Evolutionary conservation across 2,888 invertebrate genomes (phyloP).

Genomic region (Scaptomyza tumidula): DNA sequence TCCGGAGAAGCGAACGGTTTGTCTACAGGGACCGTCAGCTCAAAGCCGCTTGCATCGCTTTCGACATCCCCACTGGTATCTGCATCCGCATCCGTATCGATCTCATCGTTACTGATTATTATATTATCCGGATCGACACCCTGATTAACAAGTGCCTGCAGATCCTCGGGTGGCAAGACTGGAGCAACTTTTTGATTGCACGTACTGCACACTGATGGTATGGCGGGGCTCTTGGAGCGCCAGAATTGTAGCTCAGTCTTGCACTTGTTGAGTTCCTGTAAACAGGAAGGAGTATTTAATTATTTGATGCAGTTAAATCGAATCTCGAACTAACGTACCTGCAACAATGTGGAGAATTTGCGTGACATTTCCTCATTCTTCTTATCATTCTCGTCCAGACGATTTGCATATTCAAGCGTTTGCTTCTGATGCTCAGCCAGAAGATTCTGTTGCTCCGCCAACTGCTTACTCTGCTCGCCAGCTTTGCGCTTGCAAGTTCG

Average conservation of each 20-base stretch:
- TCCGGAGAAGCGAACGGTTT: slow-evolving; percentile 82
- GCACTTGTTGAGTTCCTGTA: slow-evolving; percentile 94
- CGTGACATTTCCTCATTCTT: slow-evolving; percentile 95
- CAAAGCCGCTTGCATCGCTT: slow-evolving; percentile 56
- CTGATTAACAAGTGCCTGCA: slow-evolving; percentile 87
- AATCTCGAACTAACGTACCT: slow-evolving; percentile 85
- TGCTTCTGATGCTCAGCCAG: slow-evolving; percentile 91
- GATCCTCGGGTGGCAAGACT: slow-evolving; percentile 86
- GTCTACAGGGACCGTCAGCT: slow-evolving; percentile 20
- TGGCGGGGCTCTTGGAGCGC: slow-evolving; percentile 94
- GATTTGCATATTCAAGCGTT: slow-evolving; percentile 91
- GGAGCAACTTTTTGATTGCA: slow-evolving; percentile 88
- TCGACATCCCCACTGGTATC: slow-evolving; percentile 18
- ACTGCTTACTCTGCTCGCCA: slow-evolving; percentile 93
- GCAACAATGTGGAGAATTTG: slow-evolving; percentile 94
- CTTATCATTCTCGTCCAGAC: slow-evolving; percentile 95
- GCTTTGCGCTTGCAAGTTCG: slow-evolving; percentile 92
- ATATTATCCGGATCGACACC: slow-evolving; percentile 86
- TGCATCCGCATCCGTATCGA: slow-evolving; percentile 66
- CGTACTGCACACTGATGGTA: slow-evolving; percentile 88
- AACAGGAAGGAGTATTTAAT: slow-evolving; percentile 5
- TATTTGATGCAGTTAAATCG: too few species aligned
- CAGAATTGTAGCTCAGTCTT: slow-evolving; percentile 96
- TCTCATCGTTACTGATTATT: slow-evolving; percentile 79
- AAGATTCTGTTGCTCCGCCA: slow-evolving; percentile 90